Conservation (phyloP, 2,113 vertebrate genomes). For the Triplophysa siluroides region DNA sequence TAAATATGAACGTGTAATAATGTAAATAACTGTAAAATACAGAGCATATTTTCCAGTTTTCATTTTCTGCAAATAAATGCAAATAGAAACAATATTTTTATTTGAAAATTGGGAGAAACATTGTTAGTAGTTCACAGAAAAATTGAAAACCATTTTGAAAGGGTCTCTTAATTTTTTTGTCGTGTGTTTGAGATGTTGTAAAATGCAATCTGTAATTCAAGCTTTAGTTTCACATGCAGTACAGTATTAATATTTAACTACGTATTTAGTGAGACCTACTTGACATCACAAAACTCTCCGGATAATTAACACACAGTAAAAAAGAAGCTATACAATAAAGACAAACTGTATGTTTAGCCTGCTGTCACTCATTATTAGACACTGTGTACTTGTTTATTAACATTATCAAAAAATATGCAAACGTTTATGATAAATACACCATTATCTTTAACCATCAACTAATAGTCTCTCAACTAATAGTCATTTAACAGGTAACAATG, state of each 20-base stretch:
- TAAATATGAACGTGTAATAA: no score
- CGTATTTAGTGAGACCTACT: slow-evolving; percentile 44
- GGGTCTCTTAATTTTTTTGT: neutral
- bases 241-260: slow-evolving; percentile 54
- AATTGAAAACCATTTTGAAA: no score
- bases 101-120: no score
- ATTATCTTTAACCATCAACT: neutral
- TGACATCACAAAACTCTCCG: slow-evolving; percentile 32
- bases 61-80: no score
- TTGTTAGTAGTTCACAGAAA: no score
- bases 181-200: slow-evolving; percentile 24
- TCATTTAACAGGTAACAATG: slow-evolving; percentile 28
- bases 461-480: neutral
- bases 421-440: neutral
- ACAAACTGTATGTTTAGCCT: neutral
- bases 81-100: no score
- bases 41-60: no score
- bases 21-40: no score
- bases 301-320: slow-evolving; percentile 38
- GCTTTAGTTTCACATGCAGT: slow-evolving; percentile 41
- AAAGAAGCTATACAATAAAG: neutral
- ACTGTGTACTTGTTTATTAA: neutral
- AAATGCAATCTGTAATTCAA: slow-evolving; percentile 50
- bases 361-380: neutral
- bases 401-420: neutral